Evolutionary conservation across 2,888 invertebrate species (phyloP).

Genomic region (Opisthograptis luteolata): DNA sequence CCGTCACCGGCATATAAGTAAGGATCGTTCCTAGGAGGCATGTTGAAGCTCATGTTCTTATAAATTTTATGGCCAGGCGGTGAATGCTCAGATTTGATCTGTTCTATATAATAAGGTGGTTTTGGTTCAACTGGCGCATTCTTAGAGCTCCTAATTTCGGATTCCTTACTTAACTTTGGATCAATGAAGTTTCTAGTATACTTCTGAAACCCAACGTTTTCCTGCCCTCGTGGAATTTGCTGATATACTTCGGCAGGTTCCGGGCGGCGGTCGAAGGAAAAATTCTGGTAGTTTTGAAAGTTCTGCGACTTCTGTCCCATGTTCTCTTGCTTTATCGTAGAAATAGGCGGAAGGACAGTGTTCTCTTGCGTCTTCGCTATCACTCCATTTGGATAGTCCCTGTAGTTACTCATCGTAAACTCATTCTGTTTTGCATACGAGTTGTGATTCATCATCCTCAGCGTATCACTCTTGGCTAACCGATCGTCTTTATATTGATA

Average conservation of each 20-base stretch:
- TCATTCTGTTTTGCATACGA: constrained; percentile 58
- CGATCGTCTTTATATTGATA: constrained; percentile 76
- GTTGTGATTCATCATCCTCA: constrained; percentile 53
- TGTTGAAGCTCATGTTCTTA: constrained; percentile 73
- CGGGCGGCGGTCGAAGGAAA: constrained; percentile 61
- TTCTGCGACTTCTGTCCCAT: constrained; percentile 65
- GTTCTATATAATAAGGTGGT: constrained; percentile 78
- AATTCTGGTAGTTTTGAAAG: constrained; percentile 69
- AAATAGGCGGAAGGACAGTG: constrained; percentile 76
- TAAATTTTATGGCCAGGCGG: constrained; percentile 82
- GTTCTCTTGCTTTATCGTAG: constrained; percentile 80
- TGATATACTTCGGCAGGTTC: constrained; percentile 56
- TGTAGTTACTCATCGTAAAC: constrained; percentile 54
- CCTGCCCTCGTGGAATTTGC: constrained; percentile 63
- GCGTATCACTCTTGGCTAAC: constrained; percentile 60
- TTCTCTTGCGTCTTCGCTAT: constrained; percentile 57
- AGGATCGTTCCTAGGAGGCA: constrained; percentile 70
- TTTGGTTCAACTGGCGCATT: constrained; percentile 56
- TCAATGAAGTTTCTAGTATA: constrained; percentile 64
- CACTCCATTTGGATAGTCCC: constrained; percentile 65
- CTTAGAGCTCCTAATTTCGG: constrained; percentile 49
- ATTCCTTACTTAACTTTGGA: constrained; percentile 53
- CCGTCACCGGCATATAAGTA: constrained; percentile 88
- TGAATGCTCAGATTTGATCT: constrained; percentile 81
- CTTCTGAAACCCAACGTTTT: constrained; percentile 74